A percentile compares a stretch with the other conserved stretches of the same genome.
Evolutionary conservation across 2,797 vertebrate genomes (phyloP).

Genomic region (Rhadinocentrus ornatus): DNA sequence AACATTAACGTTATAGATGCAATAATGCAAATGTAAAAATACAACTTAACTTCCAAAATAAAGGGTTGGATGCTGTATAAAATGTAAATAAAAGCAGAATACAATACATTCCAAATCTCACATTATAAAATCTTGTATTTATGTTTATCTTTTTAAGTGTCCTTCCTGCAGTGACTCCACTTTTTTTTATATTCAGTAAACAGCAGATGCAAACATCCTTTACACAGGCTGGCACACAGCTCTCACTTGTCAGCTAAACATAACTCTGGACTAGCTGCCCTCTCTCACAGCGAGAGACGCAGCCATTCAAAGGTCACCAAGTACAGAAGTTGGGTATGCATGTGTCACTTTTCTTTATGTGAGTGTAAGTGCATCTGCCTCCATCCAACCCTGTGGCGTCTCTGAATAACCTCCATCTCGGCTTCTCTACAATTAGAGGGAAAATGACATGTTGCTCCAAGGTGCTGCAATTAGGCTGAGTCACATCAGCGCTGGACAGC

Average conservation of each 20-base stretch:
- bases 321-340: conserved; percentile 39
- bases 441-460: conserved; percentile 65
- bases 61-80: no score
- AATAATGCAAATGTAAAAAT: background rate
- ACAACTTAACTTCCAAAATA: no score
- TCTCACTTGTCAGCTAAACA: conserved; percentile 49
- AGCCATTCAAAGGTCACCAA: conserved; percentile 49
- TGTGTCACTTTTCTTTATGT: conserved; percentile 16
- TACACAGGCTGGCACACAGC: background rate
- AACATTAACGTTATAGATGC: background rate
- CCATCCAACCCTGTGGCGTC: conserved; percentile 27
- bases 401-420: conserved; percentile 67
- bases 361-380: conserved; percentile 38
- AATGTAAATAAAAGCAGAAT: no score
- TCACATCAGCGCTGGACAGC: conserved; percentile 64
- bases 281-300: conserved; percentile 35
- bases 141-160: background rate
- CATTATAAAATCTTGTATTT: background rate
- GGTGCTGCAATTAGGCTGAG: conserved; percentile 78
- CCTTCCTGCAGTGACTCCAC: background rate
- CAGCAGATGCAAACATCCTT: conserved; percentile 9
- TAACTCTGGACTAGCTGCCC: conserved; percentile 34
- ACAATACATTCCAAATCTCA: background rate
- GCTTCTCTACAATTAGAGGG: conserved; percentile 66
- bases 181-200: background rate